These are phyloP conservation scores for Melolontha melolontha DNA, from an alignment of 2,888 invertebrate genomes.

Conservation along the genomic window DNA sequence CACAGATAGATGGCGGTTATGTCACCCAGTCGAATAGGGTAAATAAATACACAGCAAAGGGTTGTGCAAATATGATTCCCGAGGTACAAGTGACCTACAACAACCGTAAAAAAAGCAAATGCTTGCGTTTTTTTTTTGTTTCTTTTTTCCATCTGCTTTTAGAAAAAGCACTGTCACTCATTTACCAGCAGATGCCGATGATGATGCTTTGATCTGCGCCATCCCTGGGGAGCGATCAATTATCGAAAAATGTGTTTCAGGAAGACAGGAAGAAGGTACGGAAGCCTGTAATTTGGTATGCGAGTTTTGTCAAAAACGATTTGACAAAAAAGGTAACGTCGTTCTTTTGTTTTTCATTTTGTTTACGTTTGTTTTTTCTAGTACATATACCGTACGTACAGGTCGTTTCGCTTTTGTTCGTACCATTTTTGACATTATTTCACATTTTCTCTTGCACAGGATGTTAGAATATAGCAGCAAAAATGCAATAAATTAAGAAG, in stretches of 20 bases:
- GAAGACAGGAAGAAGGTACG: conserved; percentile 57
- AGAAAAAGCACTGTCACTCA: no score
- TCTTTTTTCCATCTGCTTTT: no score
- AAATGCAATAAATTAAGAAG: neutral
- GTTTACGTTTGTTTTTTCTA: conserved; percentile 9
- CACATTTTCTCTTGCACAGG: conserved; percentile 14
- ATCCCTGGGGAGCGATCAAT: neutral
- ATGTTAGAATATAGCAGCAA: neutral
- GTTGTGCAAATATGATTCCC: no score
- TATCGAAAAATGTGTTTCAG: conserved; percentile 47
- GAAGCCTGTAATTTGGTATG: conserved; percentile 72
- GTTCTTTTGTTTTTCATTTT: conserved; percentile 54
- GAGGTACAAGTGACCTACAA: no score
- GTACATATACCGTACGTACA: neutral
- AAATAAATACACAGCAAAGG: no score
- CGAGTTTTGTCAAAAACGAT: conserved; percentile 82
- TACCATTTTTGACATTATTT: conserved; percentile 20
- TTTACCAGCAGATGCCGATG: no score
- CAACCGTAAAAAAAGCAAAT: no score
- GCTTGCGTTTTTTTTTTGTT: no score
- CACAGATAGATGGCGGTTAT: no score
- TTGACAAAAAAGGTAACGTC: conserved; percentile 79
- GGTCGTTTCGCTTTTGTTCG: conserved; percentile 5
- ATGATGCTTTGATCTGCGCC: neutral
- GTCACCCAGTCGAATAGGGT: no score